Evolutionary conservation across 2,113 vertebrate genomes (phyloP).

Genomic region (Cinclus cinclus): DNA sequence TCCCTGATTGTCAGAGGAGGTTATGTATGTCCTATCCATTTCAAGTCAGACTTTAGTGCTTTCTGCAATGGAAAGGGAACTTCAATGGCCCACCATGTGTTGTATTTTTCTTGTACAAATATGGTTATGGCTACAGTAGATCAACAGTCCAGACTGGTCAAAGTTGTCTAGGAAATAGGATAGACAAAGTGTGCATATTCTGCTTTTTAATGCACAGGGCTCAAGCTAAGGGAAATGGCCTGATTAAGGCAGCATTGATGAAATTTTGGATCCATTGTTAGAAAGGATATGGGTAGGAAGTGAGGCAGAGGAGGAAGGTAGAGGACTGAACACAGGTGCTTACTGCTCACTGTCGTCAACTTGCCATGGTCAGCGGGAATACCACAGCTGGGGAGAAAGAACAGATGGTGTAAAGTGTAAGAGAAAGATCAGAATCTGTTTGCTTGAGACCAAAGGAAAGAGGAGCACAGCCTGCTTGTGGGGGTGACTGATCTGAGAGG

Average conservation of each 20-base stretch:
- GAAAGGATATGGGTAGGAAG: neutral
- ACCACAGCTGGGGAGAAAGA: neutral
- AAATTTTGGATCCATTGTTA: neutral
- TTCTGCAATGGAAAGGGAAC: neutral
- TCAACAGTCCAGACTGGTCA: neutral
- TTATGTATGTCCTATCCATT: neutral
- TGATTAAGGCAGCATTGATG: neutral
- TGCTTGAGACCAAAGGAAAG: neutral
- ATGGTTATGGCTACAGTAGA: neutral
- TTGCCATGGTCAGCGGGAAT: neutral
- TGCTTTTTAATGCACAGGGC: neutral
- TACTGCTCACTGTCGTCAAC: neutral
- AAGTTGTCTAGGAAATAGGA: neutral
- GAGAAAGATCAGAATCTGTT: neutral
- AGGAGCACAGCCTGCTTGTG: neutral
- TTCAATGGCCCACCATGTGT: neutral
- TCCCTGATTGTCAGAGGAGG: slow-evolving; percentile 7
- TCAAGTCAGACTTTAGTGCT: neutral
- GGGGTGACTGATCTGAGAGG: neutral
- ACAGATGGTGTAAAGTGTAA: neutral
- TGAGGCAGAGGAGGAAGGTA: neutral
- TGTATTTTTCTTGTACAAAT: neutral
- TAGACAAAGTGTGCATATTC: neutral
- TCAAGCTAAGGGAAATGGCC: neutral
- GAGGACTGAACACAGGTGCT: neutral